Conservation (phyloP, 2,113 vertebrate species). For the Pelecanoides urinatrix region DNA sequence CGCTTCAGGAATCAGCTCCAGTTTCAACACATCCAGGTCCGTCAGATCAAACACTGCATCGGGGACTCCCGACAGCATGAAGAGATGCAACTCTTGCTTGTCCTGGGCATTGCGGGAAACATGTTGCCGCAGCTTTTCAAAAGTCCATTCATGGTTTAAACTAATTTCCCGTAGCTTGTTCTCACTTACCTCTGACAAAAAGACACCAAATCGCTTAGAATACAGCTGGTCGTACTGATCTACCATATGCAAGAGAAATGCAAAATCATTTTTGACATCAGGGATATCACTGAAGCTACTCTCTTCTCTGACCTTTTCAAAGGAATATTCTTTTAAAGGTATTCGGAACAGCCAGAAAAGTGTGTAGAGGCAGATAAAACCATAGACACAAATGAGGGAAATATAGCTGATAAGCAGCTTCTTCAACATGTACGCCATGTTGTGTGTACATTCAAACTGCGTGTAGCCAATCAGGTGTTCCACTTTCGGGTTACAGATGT, state of each 20-base stretch:
- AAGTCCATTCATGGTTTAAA: constrained; percentile 96
- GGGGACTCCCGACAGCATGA: constrained; percentile 94
- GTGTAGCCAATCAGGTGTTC: constrained; percentile 93
- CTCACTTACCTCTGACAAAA: constrained; percentile 96
- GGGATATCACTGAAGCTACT: constrained; percentile 99
- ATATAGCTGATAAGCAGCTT: constrained; percentile 98
- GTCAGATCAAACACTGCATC: constrained; percentile 95
- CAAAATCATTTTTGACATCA: constrained; percentile 98
- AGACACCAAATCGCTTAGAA: constrained; percentile 96
- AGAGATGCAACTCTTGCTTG: constrained; percentile 91
- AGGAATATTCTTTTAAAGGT: constrained; percentile 96
- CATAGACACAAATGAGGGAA: constrained; percentile 93
- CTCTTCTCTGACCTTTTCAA: constrained; percentile 96
- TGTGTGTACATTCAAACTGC: constrained; percentile 93
- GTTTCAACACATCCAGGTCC: constrained; percentile 91
- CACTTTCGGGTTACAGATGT: constrained; percentile 87
- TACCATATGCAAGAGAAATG: constrained; percentile 97
- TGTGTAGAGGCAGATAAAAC: constrained; percentile 92
- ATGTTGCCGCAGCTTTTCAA: constrained; percentile 93
- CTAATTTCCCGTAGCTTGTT: constrained; percentile 96
- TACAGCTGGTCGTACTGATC: constrained; percentile 97
- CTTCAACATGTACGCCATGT: constrained; percentile 97
- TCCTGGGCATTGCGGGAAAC: constrained; percentile 91
- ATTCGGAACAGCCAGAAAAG: constrained; percentile 96
- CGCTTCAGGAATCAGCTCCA: constrained; percentile 95